phyloP scores from a whole-genome alignment of 2,888 invertebrate genomes.

The Venustoraphidia nigricollis region DNA sequence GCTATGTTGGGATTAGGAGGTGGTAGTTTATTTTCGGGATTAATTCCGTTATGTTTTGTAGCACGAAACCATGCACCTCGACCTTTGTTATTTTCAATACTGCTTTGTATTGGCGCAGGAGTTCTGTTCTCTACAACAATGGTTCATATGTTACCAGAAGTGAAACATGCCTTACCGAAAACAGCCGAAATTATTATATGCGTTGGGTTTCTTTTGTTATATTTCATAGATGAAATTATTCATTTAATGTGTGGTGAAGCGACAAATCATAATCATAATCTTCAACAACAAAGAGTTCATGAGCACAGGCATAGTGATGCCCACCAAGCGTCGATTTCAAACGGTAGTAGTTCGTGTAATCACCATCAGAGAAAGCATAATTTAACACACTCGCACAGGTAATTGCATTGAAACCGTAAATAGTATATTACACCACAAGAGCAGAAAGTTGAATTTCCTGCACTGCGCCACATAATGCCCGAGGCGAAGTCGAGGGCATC shows the following conservation, averaged over 20 bases:
- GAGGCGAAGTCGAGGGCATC: no score
- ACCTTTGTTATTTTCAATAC: constrained; percentile 47
- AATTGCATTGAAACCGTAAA: no score
- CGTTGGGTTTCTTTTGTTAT: constrained; percentile 53
- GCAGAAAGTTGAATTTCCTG: no score
- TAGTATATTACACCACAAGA: no score
- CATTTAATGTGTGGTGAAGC: constrained; percentile 44
- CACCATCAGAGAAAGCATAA: no score
- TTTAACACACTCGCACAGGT: no score
- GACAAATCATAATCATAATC: constrained; percentile 15
- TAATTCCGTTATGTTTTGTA: constrained; percentile 50
- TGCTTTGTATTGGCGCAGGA: constrained; percentile 69
- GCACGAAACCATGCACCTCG: constrained; percentile 37
- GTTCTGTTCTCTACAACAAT: constrained; percentile 62
- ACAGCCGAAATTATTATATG: constrained; percentile 51
- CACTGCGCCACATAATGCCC: no score
- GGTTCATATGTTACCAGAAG: constrained; percentile 70
- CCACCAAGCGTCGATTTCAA: background rate
- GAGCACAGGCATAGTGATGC: constrained; percentile 5
- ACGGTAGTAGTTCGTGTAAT: no score
- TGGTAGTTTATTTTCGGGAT: constrained; percentile 53
- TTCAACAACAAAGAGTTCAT: constrained; percentile 1
- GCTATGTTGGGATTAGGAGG: constrained; percentile 49
- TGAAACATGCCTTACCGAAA: constrained; percentile 28
- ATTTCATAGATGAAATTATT: constrained; percentile 55